Evolutionary conservation across 2,113 vertebrate species (phyloP), one percentile per base, ranked within the genome.

Genomic region (Pteronura brasiliensis): DNA sequence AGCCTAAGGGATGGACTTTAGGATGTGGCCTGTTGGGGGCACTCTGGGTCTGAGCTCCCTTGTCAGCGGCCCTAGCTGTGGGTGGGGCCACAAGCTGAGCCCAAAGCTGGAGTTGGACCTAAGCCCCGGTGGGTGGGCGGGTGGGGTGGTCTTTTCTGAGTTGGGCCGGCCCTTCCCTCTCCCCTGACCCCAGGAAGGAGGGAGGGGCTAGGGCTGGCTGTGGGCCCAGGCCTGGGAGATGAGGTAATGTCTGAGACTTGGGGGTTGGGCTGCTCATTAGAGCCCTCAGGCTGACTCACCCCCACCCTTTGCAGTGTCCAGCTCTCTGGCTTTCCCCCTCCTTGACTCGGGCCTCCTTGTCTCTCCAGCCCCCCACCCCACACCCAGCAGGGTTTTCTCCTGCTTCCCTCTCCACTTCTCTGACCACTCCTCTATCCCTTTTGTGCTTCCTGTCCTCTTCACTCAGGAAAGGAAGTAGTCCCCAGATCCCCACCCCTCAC

Each of bases 221-320:
- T 36, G 81, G 96, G 90, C 96, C 18, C 14, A 83, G 90, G 94
- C 87, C 79, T 97, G 94, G 69, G 49, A 55, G 2, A 49, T 77
- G 74, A 90, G 72, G 71, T 97, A 98, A 97, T n/a, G 93, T 97
- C 97, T 98, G 90, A 95, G 97, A 84, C 63, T 92, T 63, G 81
- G 97, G 97, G 96, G 97, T 92, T 98, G 98, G 98, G 96, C 90
- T 85, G 79, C 69, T 87, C 69, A 14, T 74, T 90, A 31, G 94
- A 97, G 90, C 92, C 88, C 96, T 96, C 47, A 79, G 92, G 92
- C 97, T 98, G 97, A 98, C 97, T 98, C 98, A 97, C 95, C 92
- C 92, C 89, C 52, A 76, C 84, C 85, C 86, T 17, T 9, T 67
- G 81, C 74, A 36, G 39, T 93, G 94, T 96, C 84, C 97, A 96